A percentile compares a stretch with the other conserved stretches of the same genome.
Conservation (phyloP, 2,113 vertebrate species). For the Chelonoidis abingdonii region DNA sequence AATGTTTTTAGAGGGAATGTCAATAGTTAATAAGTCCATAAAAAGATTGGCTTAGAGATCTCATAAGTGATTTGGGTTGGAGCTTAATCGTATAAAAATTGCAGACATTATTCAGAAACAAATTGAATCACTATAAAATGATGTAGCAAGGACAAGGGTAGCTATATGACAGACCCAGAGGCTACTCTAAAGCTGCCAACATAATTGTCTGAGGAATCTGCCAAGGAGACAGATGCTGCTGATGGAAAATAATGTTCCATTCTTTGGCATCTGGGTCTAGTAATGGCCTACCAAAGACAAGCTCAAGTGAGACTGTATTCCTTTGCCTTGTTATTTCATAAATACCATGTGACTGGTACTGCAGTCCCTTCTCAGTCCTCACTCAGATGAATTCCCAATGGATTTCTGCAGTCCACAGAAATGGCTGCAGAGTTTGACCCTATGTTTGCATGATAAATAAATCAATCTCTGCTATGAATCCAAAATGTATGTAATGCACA, state of each 20-base stretch:
- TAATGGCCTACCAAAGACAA: not conserved
- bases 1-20: slow-evolving; percentile 5
- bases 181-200: slow-evolving; percentile 30
- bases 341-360: not conserved
- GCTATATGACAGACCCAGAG: slow-evolving; percentile 25
- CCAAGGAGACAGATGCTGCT: slow-evolving; percentile 43
- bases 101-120: slow-evolving; percentile 62
- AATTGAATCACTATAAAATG: slow-evolving; percentile 61
- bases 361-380: not conserved
- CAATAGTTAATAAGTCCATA: slow-evolving; percentile 49
- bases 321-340: not conserved
- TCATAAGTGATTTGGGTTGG: slow-evolving; percentile 54
- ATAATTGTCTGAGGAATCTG: slow-evolving; percentile 37
- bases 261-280: not conserved
- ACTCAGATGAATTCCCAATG: not conserved
- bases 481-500: not conserved
- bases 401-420: not conserved
- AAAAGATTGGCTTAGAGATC: slow-evolving; percentile 51
- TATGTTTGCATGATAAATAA: not conserved
- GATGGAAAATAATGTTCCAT: slow-evolving; percentile 1
- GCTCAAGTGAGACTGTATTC: not conserved
- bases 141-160: slow-evolving; percentile 15
- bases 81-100: slow-evolving; percentile 63
- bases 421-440: not conserved
- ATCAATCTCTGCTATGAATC: not conserved